These are phyloP conservation scores for Cyanistes caeruleus DNA, from an alignment of 2,113 vertebrate species.

Conservation along the genomic window DNA sequence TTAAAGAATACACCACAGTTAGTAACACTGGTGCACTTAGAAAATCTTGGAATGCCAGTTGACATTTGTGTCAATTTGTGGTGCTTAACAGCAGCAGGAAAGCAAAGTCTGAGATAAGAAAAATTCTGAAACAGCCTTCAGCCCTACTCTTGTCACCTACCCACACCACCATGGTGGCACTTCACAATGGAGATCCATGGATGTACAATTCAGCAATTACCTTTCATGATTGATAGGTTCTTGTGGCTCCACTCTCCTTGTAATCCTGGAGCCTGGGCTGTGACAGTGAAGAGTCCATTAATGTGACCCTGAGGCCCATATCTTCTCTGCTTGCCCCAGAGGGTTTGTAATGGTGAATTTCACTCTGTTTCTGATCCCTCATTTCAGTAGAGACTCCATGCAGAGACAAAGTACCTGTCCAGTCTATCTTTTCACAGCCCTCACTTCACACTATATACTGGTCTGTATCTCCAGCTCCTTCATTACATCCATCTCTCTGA, in stretches of 20 bases:
- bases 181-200: background rate
- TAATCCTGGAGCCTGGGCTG: background rate
- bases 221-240: background rate
- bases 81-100: background rate
- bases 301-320: background rate
- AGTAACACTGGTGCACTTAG: background rate
- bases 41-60: background rate
- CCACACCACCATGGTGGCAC: too few relatives aligned
- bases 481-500: background rate
- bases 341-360: background rate
- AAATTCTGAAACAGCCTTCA: background rate
- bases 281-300: background rate
- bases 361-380: background rate
- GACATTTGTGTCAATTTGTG: background rate
- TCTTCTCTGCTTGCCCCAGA: background rate
- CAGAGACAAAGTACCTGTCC: background rate
- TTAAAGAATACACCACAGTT: background rate
- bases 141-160: background rate
- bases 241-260: background rate
- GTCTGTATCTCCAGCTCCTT: background rate
- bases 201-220: background rate
- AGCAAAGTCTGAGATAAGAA: background rate
- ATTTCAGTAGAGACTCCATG: background rate
- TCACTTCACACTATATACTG: background rate
- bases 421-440: background rate